A percentile compares a stretch with the other conserved stretches of the same genome.
phyloP scores from a whole-genome alignment of 2,113 vertebrate genomes.

The Corvus moneduloides region DNA sequence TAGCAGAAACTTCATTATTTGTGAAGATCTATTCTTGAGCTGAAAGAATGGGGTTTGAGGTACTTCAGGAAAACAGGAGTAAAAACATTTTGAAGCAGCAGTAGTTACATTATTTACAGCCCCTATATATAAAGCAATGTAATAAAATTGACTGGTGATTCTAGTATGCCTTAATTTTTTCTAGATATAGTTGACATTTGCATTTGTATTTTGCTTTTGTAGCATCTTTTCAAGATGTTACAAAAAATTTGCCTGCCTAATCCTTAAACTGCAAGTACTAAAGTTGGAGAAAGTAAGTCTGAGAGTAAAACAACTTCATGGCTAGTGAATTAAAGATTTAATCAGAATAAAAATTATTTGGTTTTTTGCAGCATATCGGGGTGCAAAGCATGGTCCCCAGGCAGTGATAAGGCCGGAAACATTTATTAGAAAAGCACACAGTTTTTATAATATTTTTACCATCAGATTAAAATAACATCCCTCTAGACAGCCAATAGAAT shows the following conservation, averaged over 20 bases:
- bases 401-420: too few relatives aligned
- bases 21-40: not conserved
- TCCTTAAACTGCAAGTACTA: not conserved
- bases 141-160: not conserved
- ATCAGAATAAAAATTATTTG: not conserved
- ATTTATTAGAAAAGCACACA: too few relatives aligned
- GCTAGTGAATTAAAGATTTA: not conserved
- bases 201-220: not conserved
- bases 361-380: rapidly evolving
- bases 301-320: not conserved
- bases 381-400: too few relatives aligned
- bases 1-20: not conserved
- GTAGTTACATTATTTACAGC: not conserved
- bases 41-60: not conserved
- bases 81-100: not conserved
- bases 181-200: not conserved
- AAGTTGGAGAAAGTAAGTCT: not conserved
- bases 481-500: too few relatives aligned
- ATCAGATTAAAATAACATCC: too few relatives aligned
- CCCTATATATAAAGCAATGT: not conserved
- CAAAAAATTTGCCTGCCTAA: not conserved
- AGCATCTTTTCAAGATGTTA: not conserved
- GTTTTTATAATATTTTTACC: too few relatives aligned
- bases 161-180: not conserved
- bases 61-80: not conserved